These are phyloP conservation scores for Schrankia costaestrigalis DNA, from an alignment of 2,888 invertebrate genomes.

Conservation along the genomic window DNA sequence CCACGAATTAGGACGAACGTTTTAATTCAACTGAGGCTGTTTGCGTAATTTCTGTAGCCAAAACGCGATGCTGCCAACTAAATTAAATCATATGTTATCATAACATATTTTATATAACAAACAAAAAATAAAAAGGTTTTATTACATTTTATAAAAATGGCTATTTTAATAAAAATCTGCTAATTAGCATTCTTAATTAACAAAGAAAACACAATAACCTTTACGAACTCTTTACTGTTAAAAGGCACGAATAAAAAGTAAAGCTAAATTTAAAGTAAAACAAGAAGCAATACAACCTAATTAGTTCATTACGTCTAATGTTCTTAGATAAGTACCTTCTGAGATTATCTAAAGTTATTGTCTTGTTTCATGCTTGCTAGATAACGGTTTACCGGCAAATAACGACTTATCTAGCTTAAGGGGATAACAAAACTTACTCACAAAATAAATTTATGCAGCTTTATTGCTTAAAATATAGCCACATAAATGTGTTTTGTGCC, in stretches of 20 bases:
- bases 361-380: constrained; percentile 7
- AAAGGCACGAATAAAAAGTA: no score
- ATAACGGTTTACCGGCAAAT: constrained; percentile 8
- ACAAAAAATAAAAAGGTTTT: no score
- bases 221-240: no score
- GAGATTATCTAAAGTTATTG: constrained; percentile 6
- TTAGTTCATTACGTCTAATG: constrained; percentile 9
- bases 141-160: no score
- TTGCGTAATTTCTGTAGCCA: constrained; percentile 28
- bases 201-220: no score
- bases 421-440: background rate
- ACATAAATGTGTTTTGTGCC: no score
- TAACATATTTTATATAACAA: no score
- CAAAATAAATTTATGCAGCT: constrained; percentile 7
- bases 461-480: constrained; percentile 18
- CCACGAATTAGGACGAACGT: constrained; percentile 23
- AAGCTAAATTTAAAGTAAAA: background rate
- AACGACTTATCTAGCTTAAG: constrained; percentile 9
- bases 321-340: constrained; percentile 9
- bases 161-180: no score
- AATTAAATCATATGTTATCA: no score
- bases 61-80: no score
- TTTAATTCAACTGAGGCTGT: constrained; percentile 27
- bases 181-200: no score
- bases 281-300: constrained; percentile 6